Base-by-base conservation (phyloP, 2,113 vertebrate species). In the Tenrec ecaudatus region DNA sequence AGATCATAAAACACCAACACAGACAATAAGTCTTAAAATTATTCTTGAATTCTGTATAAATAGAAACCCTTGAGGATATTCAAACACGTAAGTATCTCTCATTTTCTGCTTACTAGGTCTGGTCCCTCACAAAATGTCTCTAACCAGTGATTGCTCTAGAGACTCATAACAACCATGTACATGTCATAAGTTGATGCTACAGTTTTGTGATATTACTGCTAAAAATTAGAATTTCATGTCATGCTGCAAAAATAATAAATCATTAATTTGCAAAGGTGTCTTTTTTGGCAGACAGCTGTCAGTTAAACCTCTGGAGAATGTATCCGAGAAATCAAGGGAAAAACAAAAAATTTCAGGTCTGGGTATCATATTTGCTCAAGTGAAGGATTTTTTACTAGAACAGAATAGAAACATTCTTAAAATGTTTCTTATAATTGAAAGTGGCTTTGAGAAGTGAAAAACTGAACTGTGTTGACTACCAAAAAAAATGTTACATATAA, bases 221-320 rank as follows among this genome's bases (percentile, higher is more conserved):
- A 85, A 62, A 62, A 62, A 62, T 62, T 20, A 62, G 60, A 23
- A 62, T 62, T 62, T 22, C 60, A 62, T 20, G 20, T 75, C 77
- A 89, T 20, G 71, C 12, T 82, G 22, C 23, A 73, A 82, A 94
- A 64, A 81, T 27, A 3, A 33, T 53, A 76, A 88, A 31, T 81
- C n/a, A 25, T 81, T 85, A 84, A 73, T 90, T 69, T 92, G 79
- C 31, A 47, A 12, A 73, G 64, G 9, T 69, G 20, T 71, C 57
- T 80, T 88, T 88, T 77, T 82, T 77, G 76, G 90, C 16, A 77
- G 68, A n/a, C 47, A 94, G 36, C 79, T 88, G 88, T 57, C 71
- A 71, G 4, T 20, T 69, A 31, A 62, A 62, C 22, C 9, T 85
- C 53, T 73, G 71, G 27, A 86, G 43, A 14, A 86, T 43, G 84